Evolutionary conservation across 2,113 vertebrate genomes (phyloP).

Genomic region (Antennarius striatus): DNA sequence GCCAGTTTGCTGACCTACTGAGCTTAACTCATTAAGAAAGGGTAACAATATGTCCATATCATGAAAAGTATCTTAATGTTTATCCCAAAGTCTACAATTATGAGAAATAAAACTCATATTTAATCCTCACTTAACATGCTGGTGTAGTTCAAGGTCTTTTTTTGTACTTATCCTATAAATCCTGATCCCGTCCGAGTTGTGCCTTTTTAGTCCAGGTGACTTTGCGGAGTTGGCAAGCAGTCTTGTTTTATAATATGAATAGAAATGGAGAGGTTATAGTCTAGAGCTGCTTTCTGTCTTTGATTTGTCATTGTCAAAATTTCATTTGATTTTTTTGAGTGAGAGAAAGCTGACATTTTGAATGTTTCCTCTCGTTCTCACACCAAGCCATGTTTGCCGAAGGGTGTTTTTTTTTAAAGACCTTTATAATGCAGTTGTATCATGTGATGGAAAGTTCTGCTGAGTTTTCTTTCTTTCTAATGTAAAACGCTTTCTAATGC

Average conservation of each 20-base stretch:
- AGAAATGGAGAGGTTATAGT: slow-evolving; percentile 28
- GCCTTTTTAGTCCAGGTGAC: slow-evolving; percentile 30
- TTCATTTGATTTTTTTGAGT: slow-evolving; percentile 12
- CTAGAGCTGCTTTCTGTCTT: slow-evolving; percentile 41
- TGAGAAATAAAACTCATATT: background rate
- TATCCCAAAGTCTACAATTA: slow-evolving; percentile 6
- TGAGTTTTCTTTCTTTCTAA: slow-evolving; percentile 51
- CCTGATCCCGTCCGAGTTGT: slow-evolving; percentile 21
- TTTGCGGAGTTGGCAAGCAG: slow-evolving; percentile 42
- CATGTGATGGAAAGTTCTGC: slow-evolving; percentile 55
- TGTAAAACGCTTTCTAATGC: slow-evolving; percentile 42
- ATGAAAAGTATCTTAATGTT: slow-evolving; percentile 19
- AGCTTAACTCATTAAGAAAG: slow-evolving; percentile 20
- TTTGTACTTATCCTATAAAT: slow-evolving; percentile 30
- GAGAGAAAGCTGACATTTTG: slow-evolving; percentile 35
- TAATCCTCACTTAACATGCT: slow-evolving; percentile 14
- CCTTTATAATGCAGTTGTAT: slow-evolving; percentile 26
- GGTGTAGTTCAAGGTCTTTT: slow-evolving; percentile 7
- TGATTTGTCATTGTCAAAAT: slow-evolving; percentile 59
- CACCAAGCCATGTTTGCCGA: slow-evolving; percentile 43
- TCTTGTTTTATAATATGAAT: slow-evolving; percentile 20
- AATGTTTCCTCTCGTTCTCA: slow-evolving; percentile 23
- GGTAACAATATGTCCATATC: background rate
- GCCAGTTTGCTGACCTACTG: slow-evolving; percentile 32
- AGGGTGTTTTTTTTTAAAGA: slow-evolving; percentile 40